Evolutionary conservation across 2,797 vertebrate genomes (phyloP), one percentile per base, ranked within the genome.

Genomic region (Gymnocypris eckloni): DNA sequence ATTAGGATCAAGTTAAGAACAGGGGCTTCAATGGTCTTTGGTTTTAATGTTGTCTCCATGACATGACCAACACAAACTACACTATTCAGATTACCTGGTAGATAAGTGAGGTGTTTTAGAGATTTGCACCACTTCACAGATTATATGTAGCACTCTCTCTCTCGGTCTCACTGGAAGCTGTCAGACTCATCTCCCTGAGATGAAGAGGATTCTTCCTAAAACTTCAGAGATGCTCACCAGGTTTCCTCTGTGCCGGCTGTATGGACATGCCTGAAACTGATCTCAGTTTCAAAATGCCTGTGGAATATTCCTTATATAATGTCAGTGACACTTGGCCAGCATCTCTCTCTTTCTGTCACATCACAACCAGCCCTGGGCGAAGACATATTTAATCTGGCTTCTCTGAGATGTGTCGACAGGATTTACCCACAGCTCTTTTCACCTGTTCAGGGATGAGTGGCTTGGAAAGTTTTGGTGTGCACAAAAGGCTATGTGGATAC

Each of bases 341-440:
- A 67, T 70, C 64, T 81, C 79, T 81, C 79, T 81, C 45, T 37
- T 67, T 67, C 61, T 54, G 43, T 81, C 79, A 52, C 64, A 22
- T 81, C 64, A 39, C 64, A 69, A 54, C 45, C 79, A 69, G 64
- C 64, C 43, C 79, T 16, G 45, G 61, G 45, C 45, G 50, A 41
- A 52, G 0, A 54, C 0, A 7, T 3, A 37, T 50, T 70, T 69
- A 79, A 81, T 81, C 79, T 70, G 79, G 61, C 64, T 69, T 69
- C 48, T 37, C 25, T 33, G 79, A 67, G 61, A 79, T 61, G 54
- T 39, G n/a, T 83, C 48, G 37, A 75, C 66, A 67, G 69, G 71
- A 83, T 64, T 72, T 64, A 64, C 28, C 50, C 71, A 43, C 52
- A 4, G 33, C 54, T 52, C 75, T 73, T 83, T 82, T 78, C 20